phyloP scores from a whole-genome alignment of 1,140 invertebrate genomes.

The Holcopasites calliopsidis region DNA sequence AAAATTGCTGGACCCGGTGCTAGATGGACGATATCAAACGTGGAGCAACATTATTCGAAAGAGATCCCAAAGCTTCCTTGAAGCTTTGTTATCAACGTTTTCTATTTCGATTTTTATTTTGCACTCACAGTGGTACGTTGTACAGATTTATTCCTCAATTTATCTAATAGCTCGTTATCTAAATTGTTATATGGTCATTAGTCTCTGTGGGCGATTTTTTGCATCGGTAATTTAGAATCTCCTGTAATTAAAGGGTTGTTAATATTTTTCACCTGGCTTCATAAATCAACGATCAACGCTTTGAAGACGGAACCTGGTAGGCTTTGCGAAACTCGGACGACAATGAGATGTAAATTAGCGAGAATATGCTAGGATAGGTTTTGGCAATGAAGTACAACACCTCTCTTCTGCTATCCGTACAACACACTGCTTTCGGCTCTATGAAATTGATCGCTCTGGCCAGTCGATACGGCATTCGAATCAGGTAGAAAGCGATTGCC shows the following conservation, averaged over 20 bases:
- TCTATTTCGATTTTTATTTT: no score
- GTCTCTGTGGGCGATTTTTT: not conserved
- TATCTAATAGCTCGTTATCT: no score
- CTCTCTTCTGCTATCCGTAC: slow-evolving; percentile 51
- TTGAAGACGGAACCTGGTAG: slow-evolving; percentile 52
- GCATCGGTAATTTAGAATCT: slow-evolving; percentile 10
- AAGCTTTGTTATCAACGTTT: no score
- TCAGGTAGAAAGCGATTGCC: slow-evolving; percentile 58
- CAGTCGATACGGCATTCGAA: slow-evolving; percentile 66
- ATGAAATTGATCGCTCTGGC: slow-evolving; percentile 55
- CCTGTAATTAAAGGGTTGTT: slow-evolving; percentile 43
- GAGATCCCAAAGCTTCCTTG: no score
- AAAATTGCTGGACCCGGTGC: no score
- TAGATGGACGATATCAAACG: not conserved
- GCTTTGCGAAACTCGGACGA: slow-evolving; percentile 48
- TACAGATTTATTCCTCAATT: no score
- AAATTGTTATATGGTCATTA: not conserved
- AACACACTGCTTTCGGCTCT: slow-evolving; percentile 52
- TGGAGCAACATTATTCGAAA: not conserved
- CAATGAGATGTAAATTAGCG: slow-evolving; percentile 58
- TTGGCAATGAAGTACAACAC: slow-evolving; percentile 63
- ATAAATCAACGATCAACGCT: not conserved
- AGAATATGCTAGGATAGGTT: slow-evolving; percentile 58
- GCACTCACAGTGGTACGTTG: no score
- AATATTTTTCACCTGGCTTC: not conserved